phyloP scores from a whole-genome alignment of 1,140 invertebrate genomes.

The Papilio aristodemus region DNA sequence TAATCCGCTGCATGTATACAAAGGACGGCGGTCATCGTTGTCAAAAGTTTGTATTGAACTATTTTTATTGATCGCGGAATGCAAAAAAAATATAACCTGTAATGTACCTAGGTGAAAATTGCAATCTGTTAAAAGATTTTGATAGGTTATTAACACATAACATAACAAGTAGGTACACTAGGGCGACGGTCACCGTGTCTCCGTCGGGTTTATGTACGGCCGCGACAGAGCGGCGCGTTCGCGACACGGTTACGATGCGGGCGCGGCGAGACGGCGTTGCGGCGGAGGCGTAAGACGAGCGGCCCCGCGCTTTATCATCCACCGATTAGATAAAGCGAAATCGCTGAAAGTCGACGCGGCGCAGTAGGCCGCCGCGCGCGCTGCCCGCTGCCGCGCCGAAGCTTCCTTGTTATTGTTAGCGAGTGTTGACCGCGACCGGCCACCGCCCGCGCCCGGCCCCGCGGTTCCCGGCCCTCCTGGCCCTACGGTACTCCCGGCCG shows the following conservation, averaged over 20 bases:
- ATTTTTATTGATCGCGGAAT: too few species aligned
- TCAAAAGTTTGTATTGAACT: too few species aligned
- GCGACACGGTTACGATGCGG: slow-evolving; percentile 17
- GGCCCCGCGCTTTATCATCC: slow-evolving; percentile 51
- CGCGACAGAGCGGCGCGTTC: slow-evolving; percentile 22
- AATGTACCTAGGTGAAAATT: too few species aligned
- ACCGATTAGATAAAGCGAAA: slow-evolving; percentile 68
- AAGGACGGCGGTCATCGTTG: too few species aligned
- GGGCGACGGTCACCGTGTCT: neutral
- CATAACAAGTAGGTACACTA: too few species aligned
- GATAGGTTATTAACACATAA: too few species aligned
- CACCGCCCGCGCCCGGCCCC: slow-evolving; percentile 40
- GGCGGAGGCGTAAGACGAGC: neutral
- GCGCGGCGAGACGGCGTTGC: too few species aligned
- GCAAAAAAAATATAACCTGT: too few species aligned
- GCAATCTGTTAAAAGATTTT: too few species aligned
- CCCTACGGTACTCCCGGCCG: too few species aligned
- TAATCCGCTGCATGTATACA: slow-evolving; percentile 26
- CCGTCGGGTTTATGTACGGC: slow-evolving; percentile 25
- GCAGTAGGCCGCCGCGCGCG: slow-evolving; percentile 50
- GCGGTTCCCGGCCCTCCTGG: neutral
- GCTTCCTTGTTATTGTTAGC: slow-evolving; percentile 66
- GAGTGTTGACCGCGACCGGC: slow-evolving; percentile 56
- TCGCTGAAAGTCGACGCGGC: slow-evolving; percentile 49
- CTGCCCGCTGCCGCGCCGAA: slow-evolving; percentile 41